Evolutionary conservation across 2,888 invertebrate species (phyloP).

Genomic region (Drosophila dives): DNA sequence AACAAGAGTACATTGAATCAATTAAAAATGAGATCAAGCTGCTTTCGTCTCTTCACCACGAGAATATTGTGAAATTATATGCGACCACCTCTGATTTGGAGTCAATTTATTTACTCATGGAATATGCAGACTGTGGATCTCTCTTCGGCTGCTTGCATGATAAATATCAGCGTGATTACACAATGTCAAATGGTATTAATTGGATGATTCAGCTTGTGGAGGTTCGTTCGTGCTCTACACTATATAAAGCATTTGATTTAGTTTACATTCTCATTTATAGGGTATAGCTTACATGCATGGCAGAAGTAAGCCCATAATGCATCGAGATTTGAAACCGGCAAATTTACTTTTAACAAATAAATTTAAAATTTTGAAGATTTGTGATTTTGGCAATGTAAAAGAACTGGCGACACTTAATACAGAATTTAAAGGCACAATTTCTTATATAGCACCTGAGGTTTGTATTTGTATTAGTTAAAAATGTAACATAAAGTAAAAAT

Average conservation of each 20-base stretch:
- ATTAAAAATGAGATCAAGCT: neutral
- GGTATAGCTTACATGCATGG: constrained; percentile 18
- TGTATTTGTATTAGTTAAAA: neutral
- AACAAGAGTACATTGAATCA: neutral
- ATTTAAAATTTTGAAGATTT: constrained; percentile 15
- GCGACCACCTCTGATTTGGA: neutral
- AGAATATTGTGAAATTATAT: constrained; percentile 4
- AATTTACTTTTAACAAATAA: constrained; percentile 21
- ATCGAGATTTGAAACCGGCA: constrained; percentile 34
- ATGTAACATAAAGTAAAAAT: neutral
- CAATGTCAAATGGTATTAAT: neutral
- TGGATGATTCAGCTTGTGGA: constrained; percentile 5
- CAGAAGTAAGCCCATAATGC: constrained; percentile 1
- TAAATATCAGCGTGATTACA: neutral
- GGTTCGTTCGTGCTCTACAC: neutral
- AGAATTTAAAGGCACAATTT: neutral
- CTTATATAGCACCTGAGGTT: constrained; percentile 36
- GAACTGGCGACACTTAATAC: constrained; percentile 14
- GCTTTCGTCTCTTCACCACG: neutral
- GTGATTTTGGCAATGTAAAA: constrained; percentile 10
- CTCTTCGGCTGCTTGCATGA: neutral
- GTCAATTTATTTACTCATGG: neutral
- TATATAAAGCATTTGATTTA: neutral
- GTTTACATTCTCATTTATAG: neutral
- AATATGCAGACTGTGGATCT: constrained; percentile 1